Evolutionary conservation across 2,113 vertebrate genomes (phyloP).

Genomic region (Ovis canadensis): DNA sequence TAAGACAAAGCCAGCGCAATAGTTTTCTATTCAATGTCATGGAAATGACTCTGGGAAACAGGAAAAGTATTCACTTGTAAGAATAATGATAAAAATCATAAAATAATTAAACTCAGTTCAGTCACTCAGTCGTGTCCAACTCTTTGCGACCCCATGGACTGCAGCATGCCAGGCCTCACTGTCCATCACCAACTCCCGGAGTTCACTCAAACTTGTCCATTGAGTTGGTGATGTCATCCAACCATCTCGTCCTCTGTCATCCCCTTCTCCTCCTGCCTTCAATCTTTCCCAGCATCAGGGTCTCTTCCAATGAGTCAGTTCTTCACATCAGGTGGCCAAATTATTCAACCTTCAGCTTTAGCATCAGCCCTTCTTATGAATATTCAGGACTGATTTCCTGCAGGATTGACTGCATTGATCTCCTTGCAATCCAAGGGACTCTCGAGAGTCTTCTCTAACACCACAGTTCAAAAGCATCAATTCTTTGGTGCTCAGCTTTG

Average conservation of each 20-base stretch:
- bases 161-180: background rate
- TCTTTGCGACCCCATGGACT: background rate
- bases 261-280: background rate
- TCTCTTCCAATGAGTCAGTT: background rate
- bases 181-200: background rate
- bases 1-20: background rate
- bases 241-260: fast-evolving
- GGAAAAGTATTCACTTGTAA: background rate
- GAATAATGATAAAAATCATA: background rate
- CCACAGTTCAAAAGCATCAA: background rate
- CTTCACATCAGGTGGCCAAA: background rate
- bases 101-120: background rate
- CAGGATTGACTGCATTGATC: background rate
- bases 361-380: background rate
- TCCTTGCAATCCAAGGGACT: background rate
- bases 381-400: background rate
- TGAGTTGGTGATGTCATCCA: background rate
- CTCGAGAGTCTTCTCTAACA: background rate
- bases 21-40: background rate
- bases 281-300: background rate
- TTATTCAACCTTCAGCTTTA: background rate
- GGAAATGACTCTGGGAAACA: background rate
- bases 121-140: fast-evolving
- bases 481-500: background rate
- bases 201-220: background rate